phyloP scores from a whole-genome alignment of 2,113 vertebrate species.

The Poeciliopsis retropinna region DNA sequence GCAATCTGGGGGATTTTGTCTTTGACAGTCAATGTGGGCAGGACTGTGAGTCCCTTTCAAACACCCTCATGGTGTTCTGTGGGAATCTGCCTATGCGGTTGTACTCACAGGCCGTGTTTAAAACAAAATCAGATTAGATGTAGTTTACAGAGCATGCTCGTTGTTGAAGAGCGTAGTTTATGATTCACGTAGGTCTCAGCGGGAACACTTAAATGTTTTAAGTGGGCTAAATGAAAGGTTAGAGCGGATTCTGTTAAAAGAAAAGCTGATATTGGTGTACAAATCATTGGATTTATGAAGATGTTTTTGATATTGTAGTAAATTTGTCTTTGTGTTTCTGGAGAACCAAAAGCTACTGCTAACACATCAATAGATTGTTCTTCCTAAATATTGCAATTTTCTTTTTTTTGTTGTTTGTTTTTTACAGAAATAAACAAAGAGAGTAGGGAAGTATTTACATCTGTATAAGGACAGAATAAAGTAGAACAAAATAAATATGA shows the following conservation, averaged over 20 bases:
- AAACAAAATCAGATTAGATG: constrained; percentile 68
- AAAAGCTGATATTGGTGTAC: not conserved
- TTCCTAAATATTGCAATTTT: constrained; percentile 15
- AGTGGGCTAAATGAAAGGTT: not conserved
- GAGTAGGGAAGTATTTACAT: not conserved
- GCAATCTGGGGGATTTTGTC: constrained; percentile 26
- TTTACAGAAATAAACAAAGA: not conserved
- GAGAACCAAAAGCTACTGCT: not conserved
- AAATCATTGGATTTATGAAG: not conserved
- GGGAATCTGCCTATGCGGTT: constrained; percentile 49
- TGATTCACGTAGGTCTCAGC: constrained; percentile 45
- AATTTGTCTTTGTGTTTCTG: too few relatives aligned
- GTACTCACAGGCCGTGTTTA: constrained; percentile 60
- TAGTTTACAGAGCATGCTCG: constrained; percentile 38
- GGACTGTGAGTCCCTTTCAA: constrained; percentile 40
- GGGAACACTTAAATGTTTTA: constrained; percentile 12
- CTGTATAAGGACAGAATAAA: not conserved
- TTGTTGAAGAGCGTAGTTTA: constrained; percentile 35
- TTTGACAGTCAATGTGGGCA: constrained; percentile 42
- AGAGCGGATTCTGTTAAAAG: not conserved
- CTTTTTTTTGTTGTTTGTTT: not conserved
- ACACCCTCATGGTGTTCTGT: constrained; percentile 55
- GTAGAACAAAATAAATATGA: too few relatives aligned
- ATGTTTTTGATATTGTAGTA: too few relatives aligned
- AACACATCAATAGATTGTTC: constrained; percentile 12